Percentiles rank a stretch among this genome's conserved stretches.
Conservation (phyloP, 2,113 vertebrate genomes). For the Channa maculata region DNA sequence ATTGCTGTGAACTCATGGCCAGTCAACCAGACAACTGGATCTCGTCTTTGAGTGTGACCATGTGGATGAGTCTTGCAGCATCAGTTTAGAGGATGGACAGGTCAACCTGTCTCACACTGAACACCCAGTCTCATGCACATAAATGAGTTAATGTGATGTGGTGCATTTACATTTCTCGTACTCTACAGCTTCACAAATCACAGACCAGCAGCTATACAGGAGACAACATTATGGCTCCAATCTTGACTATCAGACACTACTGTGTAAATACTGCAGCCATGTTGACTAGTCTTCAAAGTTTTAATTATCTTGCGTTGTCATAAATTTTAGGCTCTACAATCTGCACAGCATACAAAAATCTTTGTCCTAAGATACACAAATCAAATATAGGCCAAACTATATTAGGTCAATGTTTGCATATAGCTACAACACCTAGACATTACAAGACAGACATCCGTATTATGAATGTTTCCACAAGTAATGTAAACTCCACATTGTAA, state of each 20-base stretch:
- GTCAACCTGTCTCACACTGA: constrained; percentile 1
- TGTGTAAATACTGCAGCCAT: constrained; percentile 20
- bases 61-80: constrained; percentile 14
- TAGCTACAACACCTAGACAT: too few relatives aligned
- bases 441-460: too few relatives aligned
- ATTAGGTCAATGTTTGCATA: too few relatives aligned
- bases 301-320: too few relatives aligned
- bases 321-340: too few relatives aligned
- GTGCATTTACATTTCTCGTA: not conserved
- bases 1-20: constrained; percentile 67
- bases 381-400: too few relatives aligned
- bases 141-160: not conserved
- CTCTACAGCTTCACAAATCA: constrained; percentile 14
- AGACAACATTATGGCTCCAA: constrained; percentile 17
- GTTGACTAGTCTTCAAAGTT: not conserved
- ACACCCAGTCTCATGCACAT: constrained; percentile 5
- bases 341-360: too few relatives aligned
- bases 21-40: constrained; percentile 65
- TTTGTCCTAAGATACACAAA: too few relatives aligned
- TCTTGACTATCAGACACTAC: constrained; percentile 25
- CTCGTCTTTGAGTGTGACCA: constrained; percentile 25
- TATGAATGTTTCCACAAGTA: too few relatives aligned
- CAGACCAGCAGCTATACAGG: constrained; percentile 20
- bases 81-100: not conserved
- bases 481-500: too few relatives aligned